Conservation (phyloP, 2,888 invertebrate genomes). For the Cephus rjabovi region DNA sequence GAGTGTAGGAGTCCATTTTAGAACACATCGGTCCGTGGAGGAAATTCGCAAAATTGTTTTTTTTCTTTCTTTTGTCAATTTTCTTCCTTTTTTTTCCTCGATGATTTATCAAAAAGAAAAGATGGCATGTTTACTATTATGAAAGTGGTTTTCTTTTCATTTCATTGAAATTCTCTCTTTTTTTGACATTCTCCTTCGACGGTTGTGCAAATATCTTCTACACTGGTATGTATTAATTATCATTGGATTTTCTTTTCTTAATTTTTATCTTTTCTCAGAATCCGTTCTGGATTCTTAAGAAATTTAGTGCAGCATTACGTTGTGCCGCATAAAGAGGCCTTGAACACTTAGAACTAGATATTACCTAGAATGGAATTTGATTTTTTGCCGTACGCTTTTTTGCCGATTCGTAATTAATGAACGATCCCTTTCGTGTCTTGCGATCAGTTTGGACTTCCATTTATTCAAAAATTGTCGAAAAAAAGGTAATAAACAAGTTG, state of each 20-base stretch:
- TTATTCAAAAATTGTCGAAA: not conserved
- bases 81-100: not conserved
- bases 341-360: not conserved
- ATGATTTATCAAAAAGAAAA: not conserved
- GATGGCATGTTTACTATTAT: not conserved
- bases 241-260: not conserved
- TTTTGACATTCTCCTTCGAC: not conserved
- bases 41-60: not conserved
- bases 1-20: not conserved
- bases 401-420: not conserved
- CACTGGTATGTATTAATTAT: not conserved
- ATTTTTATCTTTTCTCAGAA: no score
- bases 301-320: not conserved
- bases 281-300: not conserved
- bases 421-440: not conserved
- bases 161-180: not conserved
- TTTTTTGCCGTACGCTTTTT: not conserved
- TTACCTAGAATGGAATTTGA: not conserved
- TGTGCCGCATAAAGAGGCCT: not conserved
- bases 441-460: not conserved
- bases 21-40: not conserved
- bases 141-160: not conserved
- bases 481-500: no score
- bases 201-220: not conserved
- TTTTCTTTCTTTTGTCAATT: not conserved